phyloP scores from a whole-genome alignment of 2,888 invertebrate species.

The Drosophila suboccidentalis region DNA sequence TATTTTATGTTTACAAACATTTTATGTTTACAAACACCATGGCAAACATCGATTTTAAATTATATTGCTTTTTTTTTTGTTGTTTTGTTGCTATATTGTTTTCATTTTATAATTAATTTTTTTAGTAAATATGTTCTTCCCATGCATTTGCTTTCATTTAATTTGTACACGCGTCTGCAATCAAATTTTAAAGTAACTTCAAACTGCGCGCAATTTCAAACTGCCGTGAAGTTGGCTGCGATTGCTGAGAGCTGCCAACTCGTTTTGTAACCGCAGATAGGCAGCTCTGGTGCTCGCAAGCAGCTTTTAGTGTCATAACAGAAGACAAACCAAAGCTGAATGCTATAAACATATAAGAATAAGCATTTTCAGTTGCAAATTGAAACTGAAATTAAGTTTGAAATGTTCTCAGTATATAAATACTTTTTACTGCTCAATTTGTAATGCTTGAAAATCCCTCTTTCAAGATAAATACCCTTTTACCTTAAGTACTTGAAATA shows the following conservation, averaged over 20 bases:
- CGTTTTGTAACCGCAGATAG: neutral
- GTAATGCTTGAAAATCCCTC: neutral
- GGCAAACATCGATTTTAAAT: too few species aligned
- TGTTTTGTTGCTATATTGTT: too few species aligned
- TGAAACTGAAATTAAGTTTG: neutral
- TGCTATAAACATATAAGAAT: neutral
- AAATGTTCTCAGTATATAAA: neutral
- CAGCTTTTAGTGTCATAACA: neutral
- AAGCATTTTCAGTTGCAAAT: neutral
- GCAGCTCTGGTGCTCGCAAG: neutral
- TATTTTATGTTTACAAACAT: too few species aligned
- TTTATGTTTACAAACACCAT: too few species aligned
- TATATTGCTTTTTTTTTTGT: too few species aligned
- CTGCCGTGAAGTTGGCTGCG: slow-evolving; percentile 4
- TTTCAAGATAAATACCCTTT: neutral
- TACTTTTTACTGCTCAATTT: neutral
- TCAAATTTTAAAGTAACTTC: neutral
- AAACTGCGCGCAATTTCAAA: neutral
- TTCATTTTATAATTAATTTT: too few species aligned
- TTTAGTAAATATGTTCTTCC: too few species aligned
- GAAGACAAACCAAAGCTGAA: neutral
- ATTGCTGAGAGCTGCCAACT: neutral
- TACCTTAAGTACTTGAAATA: neutral
- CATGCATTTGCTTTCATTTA: too few species aligned
- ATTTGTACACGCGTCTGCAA: too few species aligned